Conservation (phyloP, 2,888 invertebrate genomes). For the Corythucha ciliata region DNA sequence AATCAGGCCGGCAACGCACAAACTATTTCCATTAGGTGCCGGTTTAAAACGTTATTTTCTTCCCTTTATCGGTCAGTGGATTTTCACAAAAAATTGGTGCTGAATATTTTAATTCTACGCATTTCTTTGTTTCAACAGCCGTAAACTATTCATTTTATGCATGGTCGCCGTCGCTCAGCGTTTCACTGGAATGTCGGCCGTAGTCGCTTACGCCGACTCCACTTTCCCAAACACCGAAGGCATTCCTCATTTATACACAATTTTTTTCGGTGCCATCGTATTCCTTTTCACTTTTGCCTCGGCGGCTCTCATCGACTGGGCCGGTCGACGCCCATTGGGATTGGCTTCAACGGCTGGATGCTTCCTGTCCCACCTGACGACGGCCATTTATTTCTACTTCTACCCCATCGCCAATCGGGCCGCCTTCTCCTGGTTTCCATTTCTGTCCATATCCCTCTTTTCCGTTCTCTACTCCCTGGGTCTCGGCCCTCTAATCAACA, state of each 20-base stretch:
- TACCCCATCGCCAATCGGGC: slow-evolving; percentile 5
- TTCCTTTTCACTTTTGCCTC: slow-evolving; percentile 31
- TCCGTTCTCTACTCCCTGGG: slow-evolving; percentile 32
- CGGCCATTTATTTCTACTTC: slow-evolving; percentile 28
- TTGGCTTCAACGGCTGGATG: slow-evolving; percentile 30
- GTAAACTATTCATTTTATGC: slow-evolving; percentile 29
- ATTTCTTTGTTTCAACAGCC: too few species aligned
- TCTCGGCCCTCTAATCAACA: slow-evolving; percentile 31
- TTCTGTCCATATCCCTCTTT: slow-evolving; percentile 29
- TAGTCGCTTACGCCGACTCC: slow-evolving; percentile 32
- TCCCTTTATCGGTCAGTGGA: too few species aligned
- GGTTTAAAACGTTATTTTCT: too few species aligned
- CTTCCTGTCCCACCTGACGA: slow-evolving; percentile 27
- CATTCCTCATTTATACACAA: slow-evolving; percentile 32
- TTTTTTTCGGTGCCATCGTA: slow-evolving; percentile 32
- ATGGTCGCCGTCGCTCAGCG: slow-evolving; percentile 31
- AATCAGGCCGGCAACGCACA: too few species aligned
- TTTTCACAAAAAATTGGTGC: too few species aligned
- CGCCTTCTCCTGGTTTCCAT: slow-evolving; percentile 26
- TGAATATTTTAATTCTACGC: too few species aligned
- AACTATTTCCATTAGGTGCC: too few species aligned
- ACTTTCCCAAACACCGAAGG: slow-evolving; percentile 30
- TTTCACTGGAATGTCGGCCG: slow-evolving; percentile 33
- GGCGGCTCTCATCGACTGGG: slow-evolving; percentile 31
- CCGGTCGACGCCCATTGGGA: slow-evolving; percentile 30